Evolutionary conservation across 2,797 vertebrate species (phyloP), one percentile per base, ranked within the genome.

Genomic region (Scarus forsteni): DNA sequence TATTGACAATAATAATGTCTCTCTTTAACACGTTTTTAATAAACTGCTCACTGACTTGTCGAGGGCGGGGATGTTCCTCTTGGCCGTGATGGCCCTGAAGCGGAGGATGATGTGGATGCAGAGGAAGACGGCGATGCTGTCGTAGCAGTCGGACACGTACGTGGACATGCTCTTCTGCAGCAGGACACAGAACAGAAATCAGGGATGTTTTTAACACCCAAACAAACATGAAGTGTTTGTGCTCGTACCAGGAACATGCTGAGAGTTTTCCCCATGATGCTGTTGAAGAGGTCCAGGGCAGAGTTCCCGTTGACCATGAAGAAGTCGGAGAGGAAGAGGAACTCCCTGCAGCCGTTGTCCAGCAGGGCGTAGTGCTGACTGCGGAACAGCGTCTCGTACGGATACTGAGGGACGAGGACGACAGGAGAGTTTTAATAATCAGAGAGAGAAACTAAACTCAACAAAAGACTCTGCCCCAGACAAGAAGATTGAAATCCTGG

Each of bases 321-420:
- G 93, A 98, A 98, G 78, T 98, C 96, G 0, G 94, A 95, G 64
- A 98, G 93, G 91, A 98, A 98, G 67, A 97, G 95, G 85, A 82
- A 98, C 63, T 98, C 97, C 0, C 97, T 93, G 89, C 97, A 98
- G 88, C 95, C 94, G 59, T 97, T 98, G 81, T 98, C 97, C 50
- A 98, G 87, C 45, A 98, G 94, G 3, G 97, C 97, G 0, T 96
- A 98, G 90, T 98, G 97, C 85, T 98, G 97, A 69, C 96, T 98
- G 75, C 97, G 96, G 70, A 98, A 98, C 68, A 98, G 89, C 0
- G 95, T 97, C 93, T 98, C 97, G 0, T 97, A 98, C 0, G 97
- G 97, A 62, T 96, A 98, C 97, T 98, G 83, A 0, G 11, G 15
- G 27, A 27, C 27, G 4, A 27, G 27, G 4, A 27, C 27, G 4